Percentiles rank a stretch among this genome's conserved stretches.
phyloP scores from a whole-genome alignment of 2,797 vertebrate species.

The Sebastes baramenuke region DNA sequence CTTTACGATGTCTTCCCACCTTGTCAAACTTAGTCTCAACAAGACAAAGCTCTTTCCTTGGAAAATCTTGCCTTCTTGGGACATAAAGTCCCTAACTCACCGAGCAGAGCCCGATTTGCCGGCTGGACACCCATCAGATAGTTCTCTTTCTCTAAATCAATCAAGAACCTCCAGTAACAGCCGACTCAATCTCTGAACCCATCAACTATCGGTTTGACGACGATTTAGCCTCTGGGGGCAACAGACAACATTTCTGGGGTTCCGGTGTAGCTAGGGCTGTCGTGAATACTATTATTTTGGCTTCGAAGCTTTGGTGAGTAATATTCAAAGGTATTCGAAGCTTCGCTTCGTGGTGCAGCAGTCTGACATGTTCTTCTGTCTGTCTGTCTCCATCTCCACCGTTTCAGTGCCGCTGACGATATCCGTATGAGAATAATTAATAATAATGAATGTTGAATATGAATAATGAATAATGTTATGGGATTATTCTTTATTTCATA shows the following conservation, averaged over 20 bases:
- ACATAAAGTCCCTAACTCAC: not conserved
- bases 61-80: not conserved
- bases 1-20: not conserved
- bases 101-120: not conserved
- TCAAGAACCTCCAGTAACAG: not conserved
- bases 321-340: no score
- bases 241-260: not conserved
- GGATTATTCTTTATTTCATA: no score
- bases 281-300: no score
- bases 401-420: no score
- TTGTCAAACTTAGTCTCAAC: not conserved
- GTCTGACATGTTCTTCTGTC: no score
- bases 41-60: not conserved
- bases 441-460: no score
- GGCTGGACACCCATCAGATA: not conserved
- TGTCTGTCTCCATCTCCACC: no score
- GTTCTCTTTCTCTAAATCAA: no score
- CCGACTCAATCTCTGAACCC: not conserved
- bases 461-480: no score
- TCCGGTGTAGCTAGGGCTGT: not conserved
- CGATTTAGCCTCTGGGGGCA: not conserved
- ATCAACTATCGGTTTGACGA: not conserved
- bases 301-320: no score
- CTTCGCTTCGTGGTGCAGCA: no score
- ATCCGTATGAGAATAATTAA: no score